phyloP scores from a whole-genome alignment of 1,140 invertebrate species.

The Papilio glaucus region DNA sequence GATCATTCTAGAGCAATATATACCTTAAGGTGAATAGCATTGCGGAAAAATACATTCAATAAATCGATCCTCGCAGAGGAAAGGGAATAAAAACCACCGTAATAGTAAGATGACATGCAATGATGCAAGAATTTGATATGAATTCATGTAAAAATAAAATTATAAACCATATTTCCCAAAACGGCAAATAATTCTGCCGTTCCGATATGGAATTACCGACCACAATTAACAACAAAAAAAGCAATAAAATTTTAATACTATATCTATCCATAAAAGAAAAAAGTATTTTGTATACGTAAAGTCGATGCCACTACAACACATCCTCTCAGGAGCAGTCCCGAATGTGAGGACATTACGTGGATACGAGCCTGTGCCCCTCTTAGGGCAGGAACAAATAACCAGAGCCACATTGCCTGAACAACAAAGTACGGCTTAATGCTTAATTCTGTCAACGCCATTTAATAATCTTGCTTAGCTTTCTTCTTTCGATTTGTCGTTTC shows the following conservation, averaged over 20 bases:
- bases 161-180: too few relatives aligned
- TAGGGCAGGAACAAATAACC: conserved; percentile 15
- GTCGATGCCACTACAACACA: background rate
- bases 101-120: too few relatives aligned
- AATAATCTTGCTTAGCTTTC: background rate
- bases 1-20: too few relatives aligned
- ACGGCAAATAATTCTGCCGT: too few relatives aligned
- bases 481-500: background rate
- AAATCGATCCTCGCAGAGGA: too few relatives aligned
- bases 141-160: too few relatives aligned
- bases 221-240: background rate
- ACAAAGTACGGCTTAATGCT: conserved; percentile 32
- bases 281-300: background rate
- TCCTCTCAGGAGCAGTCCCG: conserved; percentile 23
- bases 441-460: conserved; percentile 7
- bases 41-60: too few relatives aligned
- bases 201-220: too few relatives aligned
- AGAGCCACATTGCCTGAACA: background rate
- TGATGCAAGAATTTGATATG: too few relatives aligned
- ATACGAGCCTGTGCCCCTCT: conserved; percentile 24
- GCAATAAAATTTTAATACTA: background rate
- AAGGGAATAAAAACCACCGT: too few relatives aligned
- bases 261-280: background rate
- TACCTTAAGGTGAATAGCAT: too few relatives aligned
- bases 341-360: conserved; percentile 30